A percentile compares a stretch with the other conserved stretches of the same genome.
Conservation (phyloP, 2,113 vertebrate species). For the Hiodon tergisus region DNA sequence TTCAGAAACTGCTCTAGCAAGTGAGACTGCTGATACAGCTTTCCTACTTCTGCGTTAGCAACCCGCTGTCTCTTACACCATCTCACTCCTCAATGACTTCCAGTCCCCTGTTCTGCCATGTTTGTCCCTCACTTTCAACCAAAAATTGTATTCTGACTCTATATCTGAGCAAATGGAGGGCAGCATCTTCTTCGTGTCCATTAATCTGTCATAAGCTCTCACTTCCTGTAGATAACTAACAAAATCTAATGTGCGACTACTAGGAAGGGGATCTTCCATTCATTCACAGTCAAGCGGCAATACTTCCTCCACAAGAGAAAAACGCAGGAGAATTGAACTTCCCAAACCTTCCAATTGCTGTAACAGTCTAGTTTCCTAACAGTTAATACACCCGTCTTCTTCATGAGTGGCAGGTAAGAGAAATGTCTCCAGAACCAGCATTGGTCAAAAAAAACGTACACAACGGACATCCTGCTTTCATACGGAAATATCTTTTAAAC, state of each 20-base stretch:
- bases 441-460: too few relatives aligned
- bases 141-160: conserved; percentile 5
- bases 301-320: conserved; percentile 13
- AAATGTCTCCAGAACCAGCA: too few relatives aligned
- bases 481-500: too few relatives aligned
- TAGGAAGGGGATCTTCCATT: background rate
- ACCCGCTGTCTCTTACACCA: conserved; percentile 8
- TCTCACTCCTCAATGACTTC: conserved; percentile 1
- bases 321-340: background rate
- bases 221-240: background rate
- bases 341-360: background rate
- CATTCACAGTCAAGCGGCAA: background rate
- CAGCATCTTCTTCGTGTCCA: background rate
- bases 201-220: background rate
- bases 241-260: background rate
- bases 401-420: too few relatives aligned
- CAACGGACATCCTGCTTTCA: too few relatives aligned
- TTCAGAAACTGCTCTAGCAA: background rate
- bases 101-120: background rate
- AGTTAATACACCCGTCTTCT: too few relatives aligned
- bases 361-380: background rate
- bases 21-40: conserved; percentile 13
- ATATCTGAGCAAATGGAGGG: background rate
- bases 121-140: background rate
- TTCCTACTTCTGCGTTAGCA: conserved; percentile 7